Conservation (phyloP, 2,888 invertebrate species). For the Drosophila anceps region DNA sequence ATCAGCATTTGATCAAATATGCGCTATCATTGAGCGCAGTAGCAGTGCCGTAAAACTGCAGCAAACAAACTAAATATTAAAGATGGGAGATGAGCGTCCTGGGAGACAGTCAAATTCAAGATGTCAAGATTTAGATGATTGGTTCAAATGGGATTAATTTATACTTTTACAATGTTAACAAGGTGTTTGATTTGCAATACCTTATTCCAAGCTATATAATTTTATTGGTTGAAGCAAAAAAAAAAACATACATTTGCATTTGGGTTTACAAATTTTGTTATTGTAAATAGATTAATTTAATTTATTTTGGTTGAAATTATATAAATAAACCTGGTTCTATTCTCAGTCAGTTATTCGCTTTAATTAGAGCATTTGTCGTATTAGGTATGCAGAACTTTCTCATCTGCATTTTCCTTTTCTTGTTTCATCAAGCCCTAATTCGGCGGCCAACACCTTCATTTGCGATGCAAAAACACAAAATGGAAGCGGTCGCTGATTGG, state of each 20-base stretch:
- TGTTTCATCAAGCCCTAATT: slow-evolving; percentile 18
- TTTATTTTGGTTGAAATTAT: slow-evolving; percentile 18
- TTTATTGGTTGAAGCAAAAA: slow-evolving; percentile 47
- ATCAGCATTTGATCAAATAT: slow-evolving; percentile 90
- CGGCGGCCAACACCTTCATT: slow-evolving; percentile 28
- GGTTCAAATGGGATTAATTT: slow-evolving; percentile 37
- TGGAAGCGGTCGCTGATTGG: slow-evolving; percentile 48
- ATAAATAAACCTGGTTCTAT: slow-evolving; percentile 43
- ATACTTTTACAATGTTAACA: slow-evolving; percentile 25
- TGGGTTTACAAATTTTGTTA: neutral
- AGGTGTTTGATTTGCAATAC: slow-evolving; percentile 48
- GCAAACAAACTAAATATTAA: slow-evolving; percentile 18
- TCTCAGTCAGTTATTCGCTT: slow-evolving; percentile 19
- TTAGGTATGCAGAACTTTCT: slow-evolving; percentile 30
- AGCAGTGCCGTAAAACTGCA: slow-evolving; percentile 28
- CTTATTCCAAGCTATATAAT: slow-evolving; percentile 44
- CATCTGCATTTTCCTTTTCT: slow-evolving; percentile 38
- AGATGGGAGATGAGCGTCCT: neutral
- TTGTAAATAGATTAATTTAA: slow-evolving; percentile 13
- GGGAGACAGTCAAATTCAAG: neutral
- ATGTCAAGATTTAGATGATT: slow-evolving; percentile 4
- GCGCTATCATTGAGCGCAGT: slow-evolving; percentile 72
- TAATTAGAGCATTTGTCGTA: slow-evolving; percentile 34
- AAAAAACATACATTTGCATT: slow-evolving; percentile 30
- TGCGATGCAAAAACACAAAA: slow-evolving; percentile 49